Base-by-base conservation (phyloP, 2,113 vertebrate species). In the Meleagris gallopavo region DNA sequence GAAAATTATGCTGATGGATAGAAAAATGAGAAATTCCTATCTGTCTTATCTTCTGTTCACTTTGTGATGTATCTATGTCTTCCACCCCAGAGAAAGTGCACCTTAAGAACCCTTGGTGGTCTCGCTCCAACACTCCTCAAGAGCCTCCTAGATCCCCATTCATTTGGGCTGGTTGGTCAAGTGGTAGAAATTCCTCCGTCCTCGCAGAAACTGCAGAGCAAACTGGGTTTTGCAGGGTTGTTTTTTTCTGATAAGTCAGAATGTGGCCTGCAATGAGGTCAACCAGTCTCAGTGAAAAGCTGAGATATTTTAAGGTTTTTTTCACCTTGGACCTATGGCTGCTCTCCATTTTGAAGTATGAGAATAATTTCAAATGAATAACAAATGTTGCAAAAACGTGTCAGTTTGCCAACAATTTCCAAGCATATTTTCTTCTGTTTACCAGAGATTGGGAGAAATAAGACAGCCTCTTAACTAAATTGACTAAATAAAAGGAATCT, bases 401-500 rank as follows among this genome's bases (percentile, higher is more conserved):
- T 76, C 77, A 3, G 2, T 88, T 96, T 87, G 62, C 66, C 58
- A 67, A 30, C 61, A 80, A 77, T 91, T 95, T 93, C 67, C 54
- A 86, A 71, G 45, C 41, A 32, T 94, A 85, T 94, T 96, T 96
- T 95, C 72, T 81, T 88, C 72, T 91, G 82, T 89, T 90, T 91
- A 87, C 75, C 79, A 93, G 93, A 76, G 87, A 91, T 93, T 82
- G 94, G 78, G 67, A 95, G 87, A 91, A 97, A 67, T 71, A 95
- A 88, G 85, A 58, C 75, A 89, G 83, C 79, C 84, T 93, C 86
- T 92, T 83, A 90, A 75, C 76, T 94, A 90, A 94, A 92, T 83
- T 92, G 90, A 84, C 83, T 93, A 72, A 96, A 94, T 93, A 95
- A 95, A 95, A 94, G 69, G 76, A 95, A 93, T 95, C 92, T 96